Percentiles rank a stretch among this genome's conserved stretches.
phyloP scores from a whole-genome alignment of 2,113 vertebrate species.

The Phalacrocorax aristotelis region DNA sequence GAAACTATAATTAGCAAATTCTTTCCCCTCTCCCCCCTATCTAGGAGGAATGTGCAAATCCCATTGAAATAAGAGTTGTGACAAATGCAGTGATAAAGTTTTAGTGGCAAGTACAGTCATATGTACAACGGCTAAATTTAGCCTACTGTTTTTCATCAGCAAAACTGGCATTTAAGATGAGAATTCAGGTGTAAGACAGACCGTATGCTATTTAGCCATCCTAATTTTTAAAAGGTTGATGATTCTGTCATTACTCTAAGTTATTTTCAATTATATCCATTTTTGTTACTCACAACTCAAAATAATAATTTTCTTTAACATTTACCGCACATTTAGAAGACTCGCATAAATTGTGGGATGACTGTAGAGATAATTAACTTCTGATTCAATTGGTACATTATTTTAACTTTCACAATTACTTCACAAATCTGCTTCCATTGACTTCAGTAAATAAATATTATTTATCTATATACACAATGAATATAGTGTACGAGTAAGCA shows the following conservation, averaged over 20 bases:
- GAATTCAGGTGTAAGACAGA: neutral
- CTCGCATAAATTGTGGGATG: neutral
- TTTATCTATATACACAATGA: neutral
- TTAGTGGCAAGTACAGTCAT: neutral
- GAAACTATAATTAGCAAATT: neutral
- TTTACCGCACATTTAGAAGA: neutral
- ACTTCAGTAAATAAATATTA: neutral
- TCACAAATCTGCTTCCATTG: neutral
- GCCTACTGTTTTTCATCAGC: neutral
- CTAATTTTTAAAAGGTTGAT: neutral
- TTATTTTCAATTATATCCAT: neutral
- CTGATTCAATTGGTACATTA: neutral
- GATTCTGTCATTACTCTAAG: neutral
- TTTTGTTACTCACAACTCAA: neutral
- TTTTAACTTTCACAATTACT: neutral
- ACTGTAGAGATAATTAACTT: neutral
- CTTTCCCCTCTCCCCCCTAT: neutral
- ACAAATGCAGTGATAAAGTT: neutral
- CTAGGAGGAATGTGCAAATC: neutral
- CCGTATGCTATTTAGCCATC: neutral
- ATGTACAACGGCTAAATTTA: neutral
- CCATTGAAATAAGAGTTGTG: neutral
- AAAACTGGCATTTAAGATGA: neutral
- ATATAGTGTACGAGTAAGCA: neutral
- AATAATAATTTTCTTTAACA: neutral